These are phyloP conservation scores for Stichodactyla helianthus DNA, from an alignment of 64 coral and sea anemone genomes.

Conservation along the genomic window DNA sequence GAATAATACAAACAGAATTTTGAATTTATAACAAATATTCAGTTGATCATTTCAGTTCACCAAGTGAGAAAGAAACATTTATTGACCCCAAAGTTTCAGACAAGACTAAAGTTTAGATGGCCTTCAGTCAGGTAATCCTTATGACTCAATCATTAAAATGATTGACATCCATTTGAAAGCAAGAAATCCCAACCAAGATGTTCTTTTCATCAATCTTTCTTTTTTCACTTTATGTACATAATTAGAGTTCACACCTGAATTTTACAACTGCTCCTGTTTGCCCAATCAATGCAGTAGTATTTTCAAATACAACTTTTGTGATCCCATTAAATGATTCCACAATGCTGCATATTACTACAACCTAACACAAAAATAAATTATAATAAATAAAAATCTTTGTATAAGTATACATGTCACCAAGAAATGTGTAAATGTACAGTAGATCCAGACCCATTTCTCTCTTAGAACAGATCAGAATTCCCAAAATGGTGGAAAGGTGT, in stretches of 20 bases:
- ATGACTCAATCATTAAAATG: too few relatives aligned
- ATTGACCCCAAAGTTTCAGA: too few relatives aligned
- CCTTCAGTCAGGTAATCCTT: too few relatives aligned
- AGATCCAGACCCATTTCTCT: too few relatives aligned
- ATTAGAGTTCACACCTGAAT: constrained; percentile 30
- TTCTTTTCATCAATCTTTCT: background rate
- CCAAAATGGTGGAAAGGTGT: too few relatives aligned
- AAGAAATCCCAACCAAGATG: too few relatives aligned
- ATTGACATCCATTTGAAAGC: too few relatives aligned
- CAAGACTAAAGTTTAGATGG: too few relatives aligned
- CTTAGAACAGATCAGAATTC: too few relatives aligned
- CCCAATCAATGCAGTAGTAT: constrained; percentile 20
- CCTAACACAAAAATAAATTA: background rate
- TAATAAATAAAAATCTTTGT: background rate
- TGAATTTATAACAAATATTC: background rate
- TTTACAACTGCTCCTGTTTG: constrained; percentile 14
- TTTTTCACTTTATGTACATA: background rate
- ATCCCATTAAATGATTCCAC: constrained; percentile 15
- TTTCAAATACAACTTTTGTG: constrained; percentile 28
- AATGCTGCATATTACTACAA: constrained; percentile 17
- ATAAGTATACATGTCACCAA: background rate
- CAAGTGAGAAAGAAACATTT: too few relatives aligned
- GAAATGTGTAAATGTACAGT: too few relatives aligned
- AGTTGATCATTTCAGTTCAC: too few relatives aligned
- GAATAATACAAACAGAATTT: background rate